Base-by-base conservation (phyloP, 2,888 invertebrate genomes). In the Acrobasis suavella region DNA sequence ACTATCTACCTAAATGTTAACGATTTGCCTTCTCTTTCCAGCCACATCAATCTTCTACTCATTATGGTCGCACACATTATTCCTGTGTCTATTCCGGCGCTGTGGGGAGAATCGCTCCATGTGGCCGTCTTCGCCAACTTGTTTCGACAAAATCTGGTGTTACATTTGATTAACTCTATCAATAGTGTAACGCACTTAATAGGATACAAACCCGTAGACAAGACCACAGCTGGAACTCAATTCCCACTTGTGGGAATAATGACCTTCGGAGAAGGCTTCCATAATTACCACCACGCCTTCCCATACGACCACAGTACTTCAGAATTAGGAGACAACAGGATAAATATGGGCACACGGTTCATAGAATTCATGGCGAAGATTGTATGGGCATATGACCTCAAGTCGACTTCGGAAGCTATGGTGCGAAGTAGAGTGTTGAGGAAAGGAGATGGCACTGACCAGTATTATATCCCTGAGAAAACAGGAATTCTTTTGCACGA, bases 241-340 rank as follows among this genome's bases (percentile, higher is more conserved):
- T 54, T 37, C n/a, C 54, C 6, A 1, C 14, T n/a, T 0, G 7
- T 54, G 8, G 54, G 54, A 14, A 2, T 10, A 15, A 10, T 38
- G 2, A 39, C 38, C 0, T n/a, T 15, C 7, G 54, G 54, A 9
- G 54, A 55, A 38, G 54, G 54, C 15, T 55, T 55, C 38, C 54
- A 55, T 37, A 55, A 64, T 85, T 55, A 55, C n/a, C 54, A 55
- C 15, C 54, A 55, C 9, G 10, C n/a, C 9, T 55, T 38, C 9
- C 54, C 54, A 10, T 55, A 55, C 54, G 54, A 55, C 54, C 16
- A 55, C 38, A 55, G 54, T 9, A 14, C 54, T 1, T 55, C 54
- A 10, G 54, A 55, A 38, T 9, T 39, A 1, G 54, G 54, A 38
- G 54, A 55, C 15, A 38, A 32, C 54, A 55, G 15, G 15, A 38